Evolutionary conservation across 2,113 vertebrate species (phyloP), one percentile per base, ranked within the genome.

Genomic region (Spizaetus ornatus): DNA sequence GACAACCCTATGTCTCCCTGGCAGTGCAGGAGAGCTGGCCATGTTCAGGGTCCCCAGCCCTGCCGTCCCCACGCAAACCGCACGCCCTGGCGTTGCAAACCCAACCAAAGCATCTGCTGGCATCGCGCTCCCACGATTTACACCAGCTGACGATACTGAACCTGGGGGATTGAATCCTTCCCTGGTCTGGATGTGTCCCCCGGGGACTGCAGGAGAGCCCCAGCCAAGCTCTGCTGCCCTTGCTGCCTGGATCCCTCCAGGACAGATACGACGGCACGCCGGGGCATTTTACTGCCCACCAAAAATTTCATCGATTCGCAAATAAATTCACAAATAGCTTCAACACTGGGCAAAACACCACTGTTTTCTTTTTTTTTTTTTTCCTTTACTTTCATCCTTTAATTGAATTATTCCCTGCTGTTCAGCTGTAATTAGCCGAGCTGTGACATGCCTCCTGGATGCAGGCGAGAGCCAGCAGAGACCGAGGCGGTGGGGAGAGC

Each of bases 191-290:
- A n/a, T 29, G 52, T 10, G 27, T 53, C 16, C 52, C 52, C 16
- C 2, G 3, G 9, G 9, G 53, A 32, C 69, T 52, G 48, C 26
- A 16, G n/a, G 13, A 50, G 29, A 40, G 11, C 45, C 58, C 52
- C 45, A 40, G 45, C 74, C 45, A 11, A 14, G n/a, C 58, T 32
- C n/a, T 27, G 50, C 50, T 52, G 50, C 15, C 25, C 26, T 53
- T 20, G 42, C 45, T 10, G 59, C 42, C 29, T 9, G 16, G 47
- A 25, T 58, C 25, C 12, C 25, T 29, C 9, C 23, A 6, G 52
- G 8, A 42, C 4, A 7, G 43, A 19, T 10, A 3, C 29, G 4
- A 2, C 5, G 0, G 4, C 7, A 7, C 2, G 4, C 38, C 3
- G 10, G 55, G 12, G 25, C 40, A 5, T 29, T 19, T 19, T 18